These are phyloP conservation scores for Huso huso DNA, from an alignment of 2,797 vertebrate genomes.

Conservation along the genomic window DNA sequence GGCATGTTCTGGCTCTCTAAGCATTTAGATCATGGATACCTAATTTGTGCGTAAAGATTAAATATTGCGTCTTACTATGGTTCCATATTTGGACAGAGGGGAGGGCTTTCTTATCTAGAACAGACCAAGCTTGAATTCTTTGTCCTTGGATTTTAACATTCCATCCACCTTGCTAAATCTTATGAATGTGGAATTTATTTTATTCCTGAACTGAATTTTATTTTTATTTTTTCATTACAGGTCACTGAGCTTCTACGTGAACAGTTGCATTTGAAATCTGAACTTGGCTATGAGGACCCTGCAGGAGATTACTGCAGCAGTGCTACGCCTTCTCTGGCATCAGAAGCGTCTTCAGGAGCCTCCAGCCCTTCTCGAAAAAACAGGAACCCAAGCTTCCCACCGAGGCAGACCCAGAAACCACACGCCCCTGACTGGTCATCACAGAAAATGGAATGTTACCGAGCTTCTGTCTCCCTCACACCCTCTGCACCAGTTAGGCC, in stretches of 20 bases:
- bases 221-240: slow-evolving; percentile 49
- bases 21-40: no score
- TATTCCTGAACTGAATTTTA: no score
- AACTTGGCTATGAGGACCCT: slow-evolving; percentile 64
- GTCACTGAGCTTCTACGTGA: slow-evolving; percentile 85
- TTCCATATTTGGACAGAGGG: no score
- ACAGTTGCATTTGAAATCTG: slow-evolving; percentile 79
- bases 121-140: no score
- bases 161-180: no score
- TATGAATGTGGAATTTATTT: no score
- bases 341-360: slow-evolving; percentile 66
- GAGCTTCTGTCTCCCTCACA: slow-evolving; percentile 75
- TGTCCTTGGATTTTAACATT: no score
- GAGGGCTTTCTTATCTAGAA: no score
- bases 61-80: no score
- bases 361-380: slow-evolving; percentile 55
- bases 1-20: no score
- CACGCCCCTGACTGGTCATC: slow-evolving; percentile 12
- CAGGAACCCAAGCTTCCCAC: slow-evolving; percentile 12
- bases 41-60: no score
- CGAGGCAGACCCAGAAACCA: not conserved
- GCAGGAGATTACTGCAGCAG: slow-evolving; percentile 48
- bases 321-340: slow-evolving; percentile 36
- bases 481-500: slow-evolving; percentile 64
- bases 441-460: slow-evolving; percentile 61